Base-by-base conservation (phyloP, 2,113 vertebrate genomes). In the Oncorhynchus nerka region DNA sequence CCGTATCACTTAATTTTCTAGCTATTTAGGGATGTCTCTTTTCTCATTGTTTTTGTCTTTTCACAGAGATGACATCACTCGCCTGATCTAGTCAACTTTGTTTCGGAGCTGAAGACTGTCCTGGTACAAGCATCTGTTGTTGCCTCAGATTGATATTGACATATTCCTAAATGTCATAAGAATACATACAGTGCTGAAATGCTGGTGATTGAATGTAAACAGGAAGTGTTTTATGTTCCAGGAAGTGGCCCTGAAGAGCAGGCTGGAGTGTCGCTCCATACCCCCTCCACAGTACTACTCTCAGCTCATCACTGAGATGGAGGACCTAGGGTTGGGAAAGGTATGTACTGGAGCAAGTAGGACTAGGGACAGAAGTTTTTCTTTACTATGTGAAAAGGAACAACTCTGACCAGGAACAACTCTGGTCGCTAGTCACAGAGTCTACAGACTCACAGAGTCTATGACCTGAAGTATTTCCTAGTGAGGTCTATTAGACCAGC, bases 51-150 rank as follows among this genome's bases (percentile, higher is more conserved):
- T 20, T 74, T 12, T 90, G 28, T 82, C 80, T 86, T 22, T 74
- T 81, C 72, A 22, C 92, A 99, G 97, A 95, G 97, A 90, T 81
- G 98, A 88, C 93, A 95, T 62, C 95, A 95, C 83, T 95, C 95
- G 75, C 76, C 91, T 57, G 93, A 97, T 91, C 90, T 99, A 71
- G 77, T 86, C 87, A 94, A 91, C 81, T 99, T 99, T 90, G 91
- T 99, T 91, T 88, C 97, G 92, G 97, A 99, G 84, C 91, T 99
- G 88, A 97, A 96, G 91, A 96, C 96, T 51, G 2, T 99, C 86
- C 84, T 99, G 96, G 98, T 98, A 89, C 96, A 95, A 22, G 19
- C 32, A 48, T 32, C 19, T 8, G 13, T 32, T 30, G 6, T 32
- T 13, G 16, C 19, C 30, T 70, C 22, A 78, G 73, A 62, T 32